These are phyloP conservation scores for Coleophora deauratella DNA, from an alignment of 2,888 invertebrate species.

Conservation along the genomic window DNA sequence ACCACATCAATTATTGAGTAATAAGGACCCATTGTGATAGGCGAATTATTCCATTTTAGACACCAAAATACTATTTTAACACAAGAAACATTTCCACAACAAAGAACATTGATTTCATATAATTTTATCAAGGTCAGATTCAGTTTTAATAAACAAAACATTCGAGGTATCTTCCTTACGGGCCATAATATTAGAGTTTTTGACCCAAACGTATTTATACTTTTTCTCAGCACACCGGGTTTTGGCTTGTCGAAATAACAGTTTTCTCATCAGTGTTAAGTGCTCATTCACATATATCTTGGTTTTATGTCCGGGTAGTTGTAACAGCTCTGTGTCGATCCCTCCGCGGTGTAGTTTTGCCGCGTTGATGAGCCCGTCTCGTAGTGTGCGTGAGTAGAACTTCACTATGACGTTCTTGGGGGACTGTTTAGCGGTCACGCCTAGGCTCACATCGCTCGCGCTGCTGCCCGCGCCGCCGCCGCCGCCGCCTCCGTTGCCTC, in stretches of 20 bases:
- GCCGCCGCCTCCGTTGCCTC: neutral
- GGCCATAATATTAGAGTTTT: neutral
- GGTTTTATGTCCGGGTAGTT: neutral
- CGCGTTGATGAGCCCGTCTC: slow-evolving; percentile 1
- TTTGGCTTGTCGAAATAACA: neutral
- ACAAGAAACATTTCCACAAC: neutral
- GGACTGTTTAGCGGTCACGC: neutral
- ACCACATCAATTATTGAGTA: neutral
- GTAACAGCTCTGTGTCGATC: neutral
- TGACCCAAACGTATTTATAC: neutral
- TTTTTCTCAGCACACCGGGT: neutral
- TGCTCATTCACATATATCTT: slow-evolving; percentile 2
- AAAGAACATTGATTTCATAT: neutral
- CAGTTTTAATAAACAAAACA: neutral
- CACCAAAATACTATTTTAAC: neutral
- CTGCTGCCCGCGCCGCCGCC: too few relatives aligned
- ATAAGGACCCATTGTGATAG: neutral
- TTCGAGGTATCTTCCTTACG: neutral
- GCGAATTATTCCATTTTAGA: neutral
- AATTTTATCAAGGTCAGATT: neutral
- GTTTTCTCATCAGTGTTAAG: neutral
- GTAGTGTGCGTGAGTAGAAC: neutral
- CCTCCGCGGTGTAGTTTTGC: neutral
- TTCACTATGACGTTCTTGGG: neutral
- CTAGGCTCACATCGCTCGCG: too few relatives aligned